Conservation (phyloP, 1,140 invertebrate species). For the Drosophila ohnishii region DNA sequence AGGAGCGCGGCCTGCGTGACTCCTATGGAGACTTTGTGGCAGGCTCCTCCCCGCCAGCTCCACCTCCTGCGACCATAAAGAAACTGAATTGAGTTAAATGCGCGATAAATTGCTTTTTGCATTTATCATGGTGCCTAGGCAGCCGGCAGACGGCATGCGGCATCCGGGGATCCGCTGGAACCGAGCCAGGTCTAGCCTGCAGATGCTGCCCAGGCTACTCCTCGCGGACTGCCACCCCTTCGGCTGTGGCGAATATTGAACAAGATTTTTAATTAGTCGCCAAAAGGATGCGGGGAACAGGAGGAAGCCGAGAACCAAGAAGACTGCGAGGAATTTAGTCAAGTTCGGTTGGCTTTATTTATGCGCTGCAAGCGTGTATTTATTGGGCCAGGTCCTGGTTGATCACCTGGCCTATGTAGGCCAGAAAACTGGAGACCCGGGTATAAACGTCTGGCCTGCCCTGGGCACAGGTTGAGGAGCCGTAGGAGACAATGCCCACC, state of each 20-base stretch:
- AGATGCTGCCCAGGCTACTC: slow-evolving; percentile 9
- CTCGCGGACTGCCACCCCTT: slow-evolving; percentile 13
- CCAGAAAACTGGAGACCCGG: slow-evolving; percentile 75
- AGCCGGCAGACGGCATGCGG: slow-evolving; percentile 38
- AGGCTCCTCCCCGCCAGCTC: slow-evolving; percentile 19
- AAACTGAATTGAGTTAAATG: slow-evolving; percentile 82
- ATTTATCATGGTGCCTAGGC: slow-evolving; percentile 75
- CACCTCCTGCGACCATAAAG: slow-evolving; percentile 60
- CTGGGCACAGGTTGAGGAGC: slow-evolving; percentile 85
- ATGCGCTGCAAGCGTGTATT: slow-evolving; percentile 35
- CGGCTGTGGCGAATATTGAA: slow-evolving; percentile 75
- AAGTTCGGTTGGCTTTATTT: slow-evolving; percentile 47
- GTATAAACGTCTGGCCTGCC: slow-evolving; percentile 80
- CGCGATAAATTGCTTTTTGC: slow-evolving; percentile 82
- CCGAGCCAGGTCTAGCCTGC: slow-evolving; percentile 46
- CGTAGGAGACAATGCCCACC: slow-evolving; percentile 89
- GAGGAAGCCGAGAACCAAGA: slow-evolving; percentile 1
- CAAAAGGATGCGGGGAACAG: slow-evolving; percentile 30
- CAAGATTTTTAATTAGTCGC: slow-evolving; percentile 81
- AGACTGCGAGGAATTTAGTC: slow-evolving; percentile 44
- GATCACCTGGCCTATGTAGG: slow-evolving; percentile 72
- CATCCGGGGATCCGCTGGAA: slow-evolving; percentile 50
- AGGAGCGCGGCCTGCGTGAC: slow-evolving; percentile 51
- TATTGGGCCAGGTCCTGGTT: slow-evolving; percentile 66
- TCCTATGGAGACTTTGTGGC: slow-evolving; percentile 68